Conservation (phyloP, 2,113 vertebrate species). For the Atherinomorus stipes region DNA sequence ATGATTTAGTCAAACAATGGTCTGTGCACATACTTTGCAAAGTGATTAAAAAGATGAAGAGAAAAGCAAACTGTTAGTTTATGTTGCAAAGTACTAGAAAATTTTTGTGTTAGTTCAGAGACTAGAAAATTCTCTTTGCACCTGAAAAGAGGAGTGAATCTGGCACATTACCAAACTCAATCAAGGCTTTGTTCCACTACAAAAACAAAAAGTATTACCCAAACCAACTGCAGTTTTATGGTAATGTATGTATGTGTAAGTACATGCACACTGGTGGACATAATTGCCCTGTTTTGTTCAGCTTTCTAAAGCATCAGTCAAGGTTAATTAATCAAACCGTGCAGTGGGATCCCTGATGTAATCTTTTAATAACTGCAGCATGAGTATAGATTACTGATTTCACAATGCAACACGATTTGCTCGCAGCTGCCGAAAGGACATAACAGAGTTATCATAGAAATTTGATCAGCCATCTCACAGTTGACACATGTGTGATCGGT, state of each 20-base stretch:
- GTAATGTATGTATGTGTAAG: constrained; percentile 41
- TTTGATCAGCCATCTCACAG: constrained; percentile 48
- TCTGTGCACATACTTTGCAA: constrained; percentile 21
- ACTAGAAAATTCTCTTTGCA: constrained; percentile 17
- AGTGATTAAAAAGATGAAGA: constrained; percentile 30
- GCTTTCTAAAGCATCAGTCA: constrained; percentile 72
- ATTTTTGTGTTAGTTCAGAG: constrained; percentile 27
- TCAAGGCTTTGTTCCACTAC: constrained; percentile 48
- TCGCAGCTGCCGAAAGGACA: constrained; percentile 34
- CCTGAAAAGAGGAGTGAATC: neutral
- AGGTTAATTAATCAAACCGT: constrained; percentile 78
- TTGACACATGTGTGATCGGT: constrained; percentile 19
- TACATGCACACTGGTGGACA: constrained; percentile 51
- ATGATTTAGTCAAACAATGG: constrained; percentile 43
- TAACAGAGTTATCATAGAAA: constrained; percentile 36
- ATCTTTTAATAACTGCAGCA: constrained; percentile 72
- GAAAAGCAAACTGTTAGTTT: constrained; percentile 33
- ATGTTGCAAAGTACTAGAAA: constrained; percentile 5
- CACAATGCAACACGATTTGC: constrained; percentile 46
- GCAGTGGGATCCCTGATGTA: constrained; percentile 68
- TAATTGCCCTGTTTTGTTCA: constrained; percentile 53
- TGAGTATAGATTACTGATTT: constrained; percentile 57
- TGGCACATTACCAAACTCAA: constrained; percentile 26
- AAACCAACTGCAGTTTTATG: constrained; percentile 15
- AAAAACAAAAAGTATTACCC: constrained; percentile 30